Conservation (phyloP, 1,140 invertebrate species). For the Nomia melanderi region DNA sequence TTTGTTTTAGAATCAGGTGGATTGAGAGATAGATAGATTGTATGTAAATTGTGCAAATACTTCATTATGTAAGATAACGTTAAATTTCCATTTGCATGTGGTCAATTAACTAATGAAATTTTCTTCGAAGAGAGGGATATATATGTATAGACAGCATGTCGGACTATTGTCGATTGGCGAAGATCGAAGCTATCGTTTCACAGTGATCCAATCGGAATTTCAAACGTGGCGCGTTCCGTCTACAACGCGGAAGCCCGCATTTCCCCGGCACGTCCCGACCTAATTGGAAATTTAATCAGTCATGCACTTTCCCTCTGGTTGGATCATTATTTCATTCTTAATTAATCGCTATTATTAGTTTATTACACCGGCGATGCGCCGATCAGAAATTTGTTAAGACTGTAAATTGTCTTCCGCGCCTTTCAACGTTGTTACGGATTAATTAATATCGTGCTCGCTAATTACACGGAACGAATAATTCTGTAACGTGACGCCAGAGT, state of each 20-base stretch:
- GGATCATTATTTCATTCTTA: constrained; percentile 46
- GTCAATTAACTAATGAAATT: too few species aligned
- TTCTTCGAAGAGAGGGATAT: too few species aligned
- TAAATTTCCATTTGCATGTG: too few species aligned
- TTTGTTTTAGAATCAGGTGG: too few species aligned
- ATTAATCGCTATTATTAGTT: constrained; percentile 52
- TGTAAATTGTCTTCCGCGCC: constrained; percentile 1
- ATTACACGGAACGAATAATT: constrained; percentile 44
- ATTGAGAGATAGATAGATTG: too few species aligned
- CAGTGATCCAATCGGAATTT: not conserved
- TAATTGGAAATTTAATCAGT: constrained; percentile 39
- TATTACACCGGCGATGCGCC: constrained; percentile 10
- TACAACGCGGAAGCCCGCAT: constrained; percentile 8
- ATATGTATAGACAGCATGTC: too few species aligned
- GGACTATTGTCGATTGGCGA: too few species aligned
- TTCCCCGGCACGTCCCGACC: not conserved
- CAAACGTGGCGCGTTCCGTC: constrained; percentile 7
- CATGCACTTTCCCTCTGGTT: constrained; percentile 22
- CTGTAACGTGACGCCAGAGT: too few species aligned
- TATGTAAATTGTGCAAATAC: too few species aligned
- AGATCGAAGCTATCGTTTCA: not conserved
- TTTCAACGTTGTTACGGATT: constrained; percentile 36
- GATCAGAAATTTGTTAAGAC: constrained; percentile 36
- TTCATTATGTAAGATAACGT: too few species aligned
- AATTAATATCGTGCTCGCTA: constrained; percentile 48